Percentiles rank a stretch among this genome's conserved stretches.
Evolutionary conservation across 1,140 invertebrate genomes (phyloP).

Genomic region (Diorhabda elongata): DNA sequence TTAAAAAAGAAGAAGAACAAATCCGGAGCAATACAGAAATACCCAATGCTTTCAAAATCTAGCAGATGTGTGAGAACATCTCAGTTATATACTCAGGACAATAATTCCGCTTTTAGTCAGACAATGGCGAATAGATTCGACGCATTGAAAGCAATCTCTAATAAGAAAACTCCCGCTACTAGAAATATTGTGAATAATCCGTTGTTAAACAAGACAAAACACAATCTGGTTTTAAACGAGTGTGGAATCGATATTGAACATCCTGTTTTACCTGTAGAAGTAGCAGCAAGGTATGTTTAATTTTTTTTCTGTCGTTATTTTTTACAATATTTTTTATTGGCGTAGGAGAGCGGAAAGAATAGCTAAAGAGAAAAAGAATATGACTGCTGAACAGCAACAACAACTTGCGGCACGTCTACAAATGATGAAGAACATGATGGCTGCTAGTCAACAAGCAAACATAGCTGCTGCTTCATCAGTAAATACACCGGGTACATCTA

Average conservation of each 20-base stretch:
- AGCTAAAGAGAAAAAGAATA: slow-evolving; percentile 66
- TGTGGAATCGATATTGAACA: slow-evolving; percentile 82
- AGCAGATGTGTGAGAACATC: slow-evolving; percentile 73
- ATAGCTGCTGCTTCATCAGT: slow-evolving; percentile 17
- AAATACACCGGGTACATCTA: slow-evolving; percentile 4
- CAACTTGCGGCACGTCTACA: slow-evolving; percentile 31
- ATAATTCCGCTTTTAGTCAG: slow-evolving; percentile 71
- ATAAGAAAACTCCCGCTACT: slow-evolving; percentile 59
- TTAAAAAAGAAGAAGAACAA: slow-evolving; percentile 82
- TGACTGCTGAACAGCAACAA: slow-evolving; percentile 45
- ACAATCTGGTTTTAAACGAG: slow-evolving; percentile 75
- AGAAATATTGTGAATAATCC: slow-evolving; percentile 68
- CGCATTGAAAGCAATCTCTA: slow-evolving; percentile 60
- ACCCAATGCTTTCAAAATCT: slow-evolving; percentile 58
- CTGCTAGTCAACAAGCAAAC: slow-evolving; percentile 32
- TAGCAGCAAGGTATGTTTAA: slow-evolving; percentile 60
- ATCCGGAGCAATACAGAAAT: slow-evolving; percentile 55
- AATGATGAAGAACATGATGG: slow-evolving; percentile 41
- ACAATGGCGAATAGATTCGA: slow-evolving; percentile 72
- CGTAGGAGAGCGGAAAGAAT: slow-evolving; percentile 78
- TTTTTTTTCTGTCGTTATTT: neutral
- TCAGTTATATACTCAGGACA: slow-evolving; percentile 78
- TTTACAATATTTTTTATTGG: neutral
- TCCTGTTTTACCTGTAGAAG: slow-evolving; percentile 77
- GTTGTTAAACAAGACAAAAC: slow-evolving; percentile 76